Evolutionary conservation across 2,113 vertebrate genomes (phyloP), one percentile per base, ranked within the genome.

Genomic region (Smithornis capensis): DNA sequence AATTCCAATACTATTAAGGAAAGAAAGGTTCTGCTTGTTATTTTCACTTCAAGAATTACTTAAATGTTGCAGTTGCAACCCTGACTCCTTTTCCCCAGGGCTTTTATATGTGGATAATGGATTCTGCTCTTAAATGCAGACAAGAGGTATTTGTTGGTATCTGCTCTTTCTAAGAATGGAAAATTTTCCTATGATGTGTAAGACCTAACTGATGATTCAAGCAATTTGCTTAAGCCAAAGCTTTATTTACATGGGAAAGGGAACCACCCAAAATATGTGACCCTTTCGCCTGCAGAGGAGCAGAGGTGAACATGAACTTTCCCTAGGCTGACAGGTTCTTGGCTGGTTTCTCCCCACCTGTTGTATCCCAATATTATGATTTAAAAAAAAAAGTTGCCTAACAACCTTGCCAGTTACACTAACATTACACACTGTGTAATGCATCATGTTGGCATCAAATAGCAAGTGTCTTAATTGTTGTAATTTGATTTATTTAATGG

Each of bases 251-350:
- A 47, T 83, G 75, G 22, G 33, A 83, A 70, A 91, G 94, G 88
- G 94, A 96, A 85, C 91, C 94, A 96, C 96, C 94, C 92, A 93
- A 96, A 96, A 96, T 95, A 96, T 95, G 92, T 92, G 90, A 95
- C 89, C 83, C 92, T 83, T 89, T 89, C 55, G 73, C 70, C 56
- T 91, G 57, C 1, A 12, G 55, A 64, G 67, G 59, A 74, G 67
- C 76, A 65, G 91, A 84, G 59, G 71, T 27, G 38, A 86, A 52
- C 88, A 91, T 90, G 85, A 97, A 93, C 89, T 95, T 96, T 94
- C 91, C 55, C 68, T 68, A 23, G 42, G 67, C 69, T 95, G 96
- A 97, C 96, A 93, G 87, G 83, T 96, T 97, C 97, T 97, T 97
- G 97, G 96, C 97, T 88, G 84, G 4, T 74, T 83, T 73, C 53